Base-by-base conservation (phyloP, 2,113 vertebrate genomes). In the Serinus canaria region DNA sequence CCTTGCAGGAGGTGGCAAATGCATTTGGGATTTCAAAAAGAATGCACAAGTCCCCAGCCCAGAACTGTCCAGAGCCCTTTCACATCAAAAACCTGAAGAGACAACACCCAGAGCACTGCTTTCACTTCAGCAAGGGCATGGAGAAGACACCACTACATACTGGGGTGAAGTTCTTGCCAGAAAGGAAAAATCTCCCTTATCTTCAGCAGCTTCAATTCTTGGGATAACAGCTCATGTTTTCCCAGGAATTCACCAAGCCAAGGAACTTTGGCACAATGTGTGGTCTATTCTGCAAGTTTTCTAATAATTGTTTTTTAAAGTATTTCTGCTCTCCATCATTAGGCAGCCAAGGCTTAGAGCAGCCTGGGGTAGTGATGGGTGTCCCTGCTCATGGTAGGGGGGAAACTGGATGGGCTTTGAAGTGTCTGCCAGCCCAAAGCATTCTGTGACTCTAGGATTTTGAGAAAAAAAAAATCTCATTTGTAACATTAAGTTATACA, bases 201-300 rank as follows among this genome's bases (percentile, higher is more conserved):
- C 82, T 35, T 10, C 49, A 67, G 73, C 62, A 91, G 49, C 31
- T 13, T 6, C 50, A 41, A 0, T 1, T 1, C 0, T 0, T 0
- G 23, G n/a, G 37, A 17, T 5, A 58, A 39, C 20, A 47, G 68
- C 2, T 49, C 10, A 1, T 3, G 8, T 23, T n/a, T 6, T 13
- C 70, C 49, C 11, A 46, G 17, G 21, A 64, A 43, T 0, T 50
- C 76, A 49, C 25, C 55, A 49, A 15, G 52, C 22, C 52, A 46
- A 6, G 20, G 8, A 41, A 28, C 50, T 21, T 3, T 0, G 9
- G 59, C 3, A 2, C 1, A 13, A 3, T 0, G 21, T 1, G 4
- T 3, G 13, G 33, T 2, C 30, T 15, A 4, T 18, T 37, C 81
- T 7, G 21, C 8, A 13, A 39, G 17, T 28, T 39, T 19, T 4